Base-by-base conservation (phyloP, 2,797 vertebrate species). In the Psittacula derbiana region DNA sequence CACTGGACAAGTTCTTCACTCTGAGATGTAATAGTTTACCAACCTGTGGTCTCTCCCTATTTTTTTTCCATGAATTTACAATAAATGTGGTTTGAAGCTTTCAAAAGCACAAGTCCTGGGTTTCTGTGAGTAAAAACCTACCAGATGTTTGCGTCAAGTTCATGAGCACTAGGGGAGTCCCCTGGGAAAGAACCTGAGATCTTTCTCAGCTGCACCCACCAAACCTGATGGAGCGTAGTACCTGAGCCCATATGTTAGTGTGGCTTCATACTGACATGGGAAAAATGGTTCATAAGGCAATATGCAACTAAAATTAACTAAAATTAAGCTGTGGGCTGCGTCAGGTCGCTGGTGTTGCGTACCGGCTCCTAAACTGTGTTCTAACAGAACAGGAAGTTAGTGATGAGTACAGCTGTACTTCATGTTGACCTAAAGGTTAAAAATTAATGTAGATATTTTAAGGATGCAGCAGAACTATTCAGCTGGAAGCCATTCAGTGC, bases 21-120 rank as follows among this genome's bases (percentile, higher is more conserved):
- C 69, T 94, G 92, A 97, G 86, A 81, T 95, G 73, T 88, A 96
- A 96, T 61, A 92, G 90, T 90, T 96, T 97, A 95, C 84, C 92
- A 90, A 69, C 80, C 94, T 96, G 64, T 94, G 85, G 44, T 97
- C 93, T 97, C 96, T 91, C 97, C 66, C 92, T 96, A 19, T 86
- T 97, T 95, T 95, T 14, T 58, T 87, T 79, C 12, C 76, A 83
- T 93, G 46, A 85, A 87, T 90, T 95, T 97, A 79, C 93, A 97
- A 97, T 98, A 98, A 98, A 98, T 88, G 52, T 92, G 80, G 91
- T 96, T 97, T 97, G 95, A 96, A 80, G 78, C 92, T 95, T 96
- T 87, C 47, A 94, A 96, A 47, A 72, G 95, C 62, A 95, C 41
- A 80, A 76, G 73, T 97, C 80, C 31, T 61, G 71, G 24, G 46